A percentile compares a stretch with the other conserved stretches of the same genome.
Conservation (phyloP, 2,113 vertebrate species). For the Reinhardtius hippoglossoides region DNA sequence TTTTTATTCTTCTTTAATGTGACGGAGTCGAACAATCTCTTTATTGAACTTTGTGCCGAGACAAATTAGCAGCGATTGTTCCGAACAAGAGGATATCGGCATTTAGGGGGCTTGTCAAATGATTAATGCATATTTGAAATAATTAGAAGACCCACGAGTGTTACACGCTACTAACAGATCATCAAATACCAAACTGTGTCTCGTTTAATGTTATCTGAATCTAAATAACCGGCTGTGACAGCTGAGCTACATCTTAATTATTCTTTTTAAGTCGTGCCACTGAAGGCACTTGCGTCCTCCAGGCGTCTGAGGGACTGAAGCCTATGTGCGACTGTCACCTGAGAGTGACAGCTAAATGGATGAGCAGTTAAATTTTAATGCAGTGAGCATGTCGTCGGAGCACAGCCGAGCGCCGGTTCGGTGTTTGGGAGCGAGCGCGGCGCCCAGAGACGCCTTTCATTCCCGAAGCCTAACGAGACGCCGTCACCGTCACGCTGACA, state of each 20-base stretch:
- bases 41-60: neutral
- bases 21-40: neutral
- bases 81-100: neutral
- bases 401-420: constrained; percentile 41
- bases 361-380: constrained; percentile 49
- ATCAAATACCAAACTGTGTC: neutral
- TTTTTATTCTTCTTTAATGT: neutral
- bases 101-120: neutral
- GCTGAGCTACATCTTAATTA: constrained; percentile 23
- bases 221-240: constrained; percentile 31
- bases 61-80: neutral
- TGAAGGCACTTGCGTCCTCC: constrained; percentile 5
- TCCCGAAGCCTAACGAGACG: constrained; percentile 14
- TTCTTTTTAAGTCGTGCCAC: constrained; percentile 31
- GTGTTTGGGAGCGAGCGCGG: constrained; percentile 37
- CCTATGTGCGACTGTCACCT: constrained; percentile 42
- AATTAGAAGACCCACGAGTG: neutral
- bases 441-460: constrained; percentile 54
- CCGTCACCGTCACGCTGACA: constrained; percentile 48
- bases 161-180: neutral
- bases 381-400: constrained; percentile 7
- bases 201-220: neutral
- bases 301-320: constrained; percentile 26
- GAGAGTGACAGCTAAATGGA: constrained; percentile 61
- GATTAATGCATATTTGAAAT: neutral